Evolutionary conservation across 1,140 invertebrate species (phyloP), one percentile per base, ranked within the genome.

Genomic region (Drosophila virilis): DNA sequence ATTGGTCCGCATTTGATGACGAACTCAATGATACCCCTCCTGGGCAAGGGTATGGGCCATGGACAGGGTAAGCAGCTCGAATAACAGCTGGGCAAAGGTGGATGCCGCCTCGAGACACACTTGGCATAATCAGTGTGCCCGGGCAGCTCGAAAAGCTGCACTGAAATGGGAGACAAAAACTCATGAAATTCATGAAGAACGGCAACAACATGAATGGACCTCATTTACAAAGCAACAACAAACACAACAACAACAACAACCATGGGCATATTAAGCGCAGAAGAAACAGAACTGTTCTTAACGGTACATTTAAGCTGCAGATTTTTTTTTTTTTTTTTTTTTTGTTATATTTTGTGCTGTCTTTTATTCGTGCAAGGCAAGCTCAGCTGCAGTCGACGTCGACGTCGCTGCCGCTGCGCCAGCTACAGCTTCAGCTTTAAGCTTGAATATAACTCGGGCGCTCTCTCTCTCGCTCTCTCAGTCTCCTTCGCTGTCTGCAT

Each of bases 151-250:
- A 37, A 40, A 52, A 54, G 58, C 50, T 64, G 50, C 42, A 40
- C 60, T 50, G 51, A 35, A 66, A 57, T 43, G 51, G 37, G 60
- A 59, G 60, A 65, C 55, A 79, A 76, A 57, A 78, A 28, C 66
- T 86, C 70, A 86, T 81, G 78, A 85, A 85, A 81, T 85, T 86
- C 82, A 85, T 80, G 78, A 69, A 66, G 80, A 69, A 59, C 28
- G 40, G 40, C 57, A 37, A 8, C 48, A 69, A 66, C 45, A 35
- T 33, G 59, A 69, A 74, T 65, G 45, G 65, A 75, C 66, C 74
- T 67, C 74, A 66, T 75, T 64, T 65, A 61, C 46, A 71, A 62
- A 43, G 37, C 28, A 28, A 13, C 48, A 32, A 35, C 42, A 66
- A 15, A 42, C 45, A 35, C 13, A 54, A 7, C 38, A 54, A 9